These are phyloP conservation scores for Oxyruncus cristatus DNA, from an alignment of 2,113 vertebrate genomes.

Conservation along the genomic window DNA sequence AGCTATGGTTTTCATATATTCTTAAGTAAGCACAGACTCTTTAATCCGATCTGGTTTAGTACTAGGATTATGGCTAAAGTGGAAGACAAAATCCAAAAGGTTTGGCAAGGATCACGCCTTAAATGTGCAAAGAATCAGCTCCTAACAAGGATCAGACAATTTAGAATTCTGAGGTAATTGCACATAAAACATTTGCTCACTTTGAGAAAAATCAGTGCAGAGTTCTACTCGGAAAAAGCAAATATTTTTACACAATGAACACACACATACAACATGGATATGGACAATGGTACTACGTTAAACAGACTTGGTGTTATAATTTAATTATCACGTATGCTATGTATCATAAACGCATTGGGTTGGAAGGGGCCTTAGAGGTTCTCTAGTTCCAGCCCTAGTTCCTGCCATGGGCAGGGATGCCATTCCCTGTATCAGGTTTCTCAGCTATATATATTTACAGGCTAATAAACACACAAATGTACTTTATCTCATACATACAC, in stretches of 20 bases:
- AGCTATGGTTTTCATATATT: not conserved
- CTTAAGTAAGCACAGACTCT: not conserved
- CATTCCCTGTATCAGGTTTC: not conserved
- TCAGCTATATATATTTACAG: not conserved
- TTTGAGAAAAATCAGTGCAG: not conserved
- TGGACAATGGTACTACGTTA: not conserved
- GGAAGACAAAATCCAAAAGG: not conserved
- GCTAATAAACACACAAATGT: not conserved
- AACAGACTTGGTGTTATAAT: not conserved
- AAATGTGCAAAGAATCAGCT: not conserved
- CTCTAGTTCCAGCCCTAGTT: not conserved
- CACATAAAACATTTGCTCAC: not conserved
- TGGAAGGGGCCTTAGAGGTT: not conserved
- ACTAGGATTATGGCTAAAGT: not conserved
- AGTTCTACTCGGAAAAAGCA: not conserved
- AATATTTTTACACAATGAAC: not conserved
- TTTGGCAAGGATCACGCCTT: not conserved
- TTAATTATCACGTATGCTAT: not conserved
- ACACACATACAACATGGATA: not conserved
- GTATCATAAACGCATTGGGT: not conserved
- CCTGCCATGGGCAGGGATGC: not conserved
- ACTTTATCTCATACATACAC: not conserved
- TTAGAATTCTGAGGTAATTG: not conserved
- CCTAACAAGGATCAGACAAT: not conserved
- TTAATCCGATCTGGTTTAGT: not conserved